phyloP scores from a whole-genome alignment of 2,888 invertebrate genomes.

The Lasioglossum pauxillum region DNA sequence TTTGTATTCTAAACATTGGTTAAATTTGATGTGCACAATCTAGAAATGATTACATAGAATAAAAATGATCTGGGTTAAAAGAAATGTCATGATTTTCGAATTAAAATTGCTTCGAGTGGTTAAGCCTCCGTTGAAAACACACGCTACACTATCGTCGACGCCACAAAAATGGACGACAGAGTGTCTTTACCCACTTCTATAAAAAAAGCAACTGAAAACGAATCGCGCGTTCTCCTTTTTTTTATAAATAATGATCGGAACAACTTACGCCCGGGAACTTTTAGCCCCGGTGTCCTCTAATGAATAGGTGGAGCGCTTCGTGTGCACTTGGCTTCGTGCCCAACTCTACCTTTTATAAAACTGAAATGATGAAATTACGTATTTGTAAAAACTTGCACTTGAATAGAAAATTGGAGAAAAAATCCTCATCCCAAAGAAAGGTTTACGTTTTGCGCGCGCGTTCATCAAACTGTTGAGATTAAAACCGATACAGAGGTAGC shows the following conservation, averaged over 20 bases:
- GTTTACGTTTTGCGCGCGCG: neutral
- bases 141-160: neutral
- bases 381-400: neutral
- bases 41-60: no score
- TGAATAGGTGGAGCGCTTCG: neutral
- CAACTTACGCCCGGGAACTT: no score
- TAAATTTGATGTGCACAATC: no score
- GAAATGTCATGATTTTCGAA: no score
- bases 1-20: no score
- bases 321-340: no score
- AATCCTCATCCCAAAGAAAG: neutral
- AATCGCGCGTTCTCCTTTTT: no score
- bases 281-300: no score
- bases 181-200: neutral
- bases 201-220: neutral
- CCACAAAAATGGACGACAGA: neutral
- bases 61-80: no score
- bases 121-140: neutral
- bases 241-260: no score
- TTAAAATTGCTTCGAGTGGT: no score
- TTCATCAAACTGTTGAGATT: neutral
- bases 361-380: neutral
- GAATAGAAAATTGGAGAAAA: neutral
- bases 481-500: conserved; percentile 6
- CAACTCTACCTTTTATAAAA: neutral